Evolutionary conservation across 2,113 vertebrate genomes (phyloP).

Genomic region (Pantherophis guttatus): DNA sequence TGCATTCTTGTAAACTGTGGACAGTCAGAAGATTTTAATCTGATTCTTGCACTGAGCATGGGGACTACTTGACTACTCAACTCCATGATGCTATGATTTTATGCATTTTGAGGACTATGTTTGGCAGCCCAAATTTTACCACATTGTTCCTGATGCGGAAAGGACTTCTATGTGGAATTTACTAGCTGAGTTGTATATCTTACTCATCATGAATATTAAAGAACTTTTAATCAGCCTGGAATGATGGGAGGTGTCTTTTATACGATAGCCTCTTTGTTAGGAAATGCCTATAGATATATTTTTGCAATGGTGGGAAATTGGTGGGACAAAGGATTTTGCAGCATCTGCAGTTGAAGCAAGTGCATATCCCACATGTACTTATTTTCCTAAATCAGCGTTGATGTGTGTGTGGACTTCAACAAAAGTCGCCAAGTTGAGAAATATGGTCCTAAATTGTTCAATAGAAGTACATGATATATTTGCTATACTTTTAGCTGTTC

Average conservation of each 20-base stretch:
- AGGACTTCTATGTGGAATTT: neutral
- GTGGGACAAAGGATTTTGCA: neutral
- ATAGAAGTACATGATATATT: neutral
- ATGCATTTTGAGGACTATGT: neutral
- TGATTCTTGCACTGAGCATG: neutral
- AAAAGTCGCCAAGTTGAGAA: neutral
- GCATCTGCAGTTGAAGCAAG: neutral
- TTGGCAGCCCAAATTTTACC: neutral
- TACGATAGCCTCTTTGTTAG: neutral
- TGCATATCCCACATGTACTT: neutral
- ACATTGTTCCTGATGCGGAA: neutral
- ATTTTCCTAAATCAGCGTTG: neutral
- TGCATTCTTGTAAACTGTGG: neutral
- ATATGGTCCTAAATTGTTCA: neutral
- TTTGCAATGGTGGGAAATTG: neutral
- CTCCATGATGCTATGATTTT: neutral
- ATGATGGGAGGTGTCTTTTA: neutral
- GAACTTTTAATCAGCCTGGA: neutral
- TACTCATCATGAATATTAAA: neutral
- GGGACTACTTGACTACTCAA: neutral
- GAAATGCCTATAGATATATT: neutral
- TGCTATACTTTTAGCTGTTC: neutral
- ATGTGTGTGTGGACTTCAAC: neutral
- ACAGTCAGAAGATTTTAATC: neutral
- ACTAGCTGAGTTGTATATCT: neutral